Evolutionary conservation across 2,113 vertebrate genomes (phyloP).

Genomic region (Meriones unguiculatus): DNA sequence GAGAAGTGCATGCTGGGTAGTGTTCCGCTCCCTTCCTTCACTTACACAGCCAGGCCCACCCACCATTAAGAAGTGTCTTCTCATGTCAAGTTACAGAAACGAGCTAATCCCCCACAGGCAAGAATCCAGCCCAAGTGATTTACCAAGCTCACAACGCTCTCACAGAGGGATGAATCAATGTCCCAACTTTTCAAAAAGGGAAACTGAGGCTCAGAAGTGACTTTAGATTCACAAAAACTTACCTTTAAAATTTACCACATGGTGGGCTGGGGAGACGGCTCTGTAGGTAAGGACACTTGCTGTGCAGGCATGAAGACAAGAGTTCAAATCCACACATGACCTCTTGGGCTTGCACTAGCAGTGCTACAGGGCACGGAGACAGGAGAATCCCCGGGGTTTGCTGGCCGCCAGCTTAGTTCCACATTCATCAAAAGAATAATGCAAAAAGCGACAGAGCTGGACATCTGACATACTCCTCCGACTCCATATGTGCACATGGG

Average conservation of each 20-base stretch:
- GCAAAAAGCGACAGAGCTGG: neutral
- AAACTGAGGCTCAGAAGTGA: neutral
- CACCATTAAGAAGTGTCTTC: neutral
- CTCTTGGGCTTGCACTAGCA: neutral
- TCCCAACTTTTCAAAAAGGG: neutral
- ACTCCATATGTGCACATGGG: neutral
- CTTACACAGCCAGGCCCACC: neutral
- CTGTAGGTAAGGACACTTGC: neutral
- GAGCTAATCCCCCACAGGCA: neutral
- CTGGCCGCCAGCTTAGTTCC: neutral
- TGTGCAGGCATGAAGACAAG: neutral
- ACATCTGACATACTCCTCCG: neutral
- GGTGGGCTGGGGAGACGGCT: neutral
- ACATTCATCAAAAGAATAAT: neutral
- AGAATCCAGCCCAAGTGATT: neutral
- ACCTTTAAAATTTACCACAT: neutral
- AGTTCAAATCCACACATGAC: neutral
- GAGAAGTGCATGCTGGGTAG: neutral
- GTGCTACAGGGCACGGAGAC: neutral
- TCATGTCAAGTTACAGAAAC: neutral
- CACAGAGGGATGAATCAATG: neutral
- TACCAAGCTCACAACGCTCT: neutral
- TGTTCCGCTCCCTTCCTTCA: neutral
- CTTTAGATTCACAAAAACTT: slow-evolving; percentile 25
- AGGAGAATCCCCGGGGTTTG: neutral